These are phyloP conservation scores for Erebia aethiops DNA, from an alignment of 2,888 invertebrate genomes.

Conservation along the genomic window DNA sequence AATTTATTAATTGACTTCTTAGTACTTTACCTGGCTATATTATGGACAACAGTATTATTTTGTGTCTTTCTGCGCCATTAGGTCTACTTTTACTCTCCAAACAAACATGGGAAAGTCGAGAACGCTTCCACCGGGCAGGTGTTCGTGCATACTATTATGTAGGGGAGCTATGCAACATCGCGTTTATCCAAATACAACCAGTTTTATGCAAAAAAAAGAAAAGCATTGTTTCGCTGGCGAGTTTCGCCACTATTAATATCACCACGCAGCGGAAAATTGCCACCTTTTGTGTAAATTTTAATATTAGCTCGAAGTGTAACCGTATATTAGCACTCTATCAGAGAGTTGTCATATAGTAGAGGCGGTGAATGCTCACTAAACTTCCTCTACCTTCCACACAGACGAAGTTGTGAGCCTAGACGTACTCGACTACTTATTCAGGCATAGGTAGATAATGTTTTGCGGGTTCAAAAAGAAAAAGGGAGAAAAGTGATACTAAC, in stretches of 20 bases:
- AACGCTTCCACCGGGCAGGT: conserved; percentile 31
- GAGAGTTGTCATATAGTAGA: not conserved
- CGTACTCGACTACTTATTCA: too few species aligned
- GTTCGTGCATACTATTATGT: conserved; percentile 22
- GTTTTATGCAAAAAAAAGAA: conserved; percentile 55
- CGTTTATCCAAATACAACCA: conserved; percentile 58
- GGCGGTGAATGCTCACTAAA: not conserved
- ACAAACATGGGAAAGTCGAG: conserved; percentile 7
- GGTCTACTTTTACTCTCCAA: not conserved
- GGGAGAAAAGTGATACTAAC: too few species aligned
- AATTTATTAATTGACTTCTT: too few species aligned
- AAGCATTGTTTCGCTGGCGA: conserved; percentile 62
- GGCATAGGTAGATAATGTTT: too few species aligned
- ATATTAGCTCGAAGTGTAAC: conserved; percentile 69
- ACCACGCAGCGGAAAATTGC: conserved; percentile 76
- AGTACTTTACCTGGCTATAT: too few species aligned
- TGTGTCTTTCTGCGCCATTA: not conserved
- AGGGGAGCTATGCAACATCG: conserved; percentile 14
- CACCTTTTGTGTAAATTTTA: conserved; percentile 76
- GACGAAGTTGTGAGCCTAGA: too few species aligned
- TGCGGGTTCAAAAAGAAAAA: too few species aligned
- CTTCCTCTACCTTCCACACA: not conserved
- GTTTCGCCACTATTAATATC: conserved; percentile 70
- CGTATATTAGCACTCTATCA: conserved; percentile 49
- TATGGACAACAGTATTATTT: not conserved